A percentile compares a stretch with the other conserved stretches of the same genome.
These are phyloP conservation scores for Illadopsis cleaveri DNA, from an alignment of 2,113 vertebrate genomes.

Conservation along the genomic window DNA sequence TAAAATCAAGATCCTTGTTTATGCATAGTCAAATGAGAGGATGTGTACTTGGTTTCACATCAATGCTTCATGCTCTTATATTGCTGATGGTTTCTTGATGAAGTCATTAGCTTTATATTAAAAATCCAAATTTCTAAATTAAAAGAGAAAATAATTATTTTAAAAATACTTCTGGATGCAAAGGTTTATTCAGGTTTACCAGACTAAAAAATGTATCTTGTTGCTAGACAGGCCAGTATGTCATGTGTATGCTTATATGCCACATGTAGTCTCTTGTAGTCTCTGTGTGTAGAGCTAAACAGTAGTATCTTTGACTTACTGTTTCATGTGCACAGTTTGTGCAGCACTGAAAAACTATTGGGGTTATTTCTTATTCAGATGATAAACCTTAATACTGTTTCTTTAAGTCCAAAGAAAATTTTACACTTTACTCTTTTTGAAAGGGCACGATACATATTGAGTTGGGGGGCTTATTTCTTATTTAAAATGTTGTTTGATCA, in stretches of 20 bases:
- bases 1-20: slow-evolving; percentile 47
- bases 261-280: slow-evolving; percentile 68
- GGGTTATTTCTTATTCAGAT: slow-evolving; percentile 71
- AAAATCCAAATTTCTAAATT: background rate
- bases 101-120: slow-evolving; percentile 3
- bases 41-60: slow-evolving; percentile 37
- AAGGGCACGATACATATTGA: background rate
- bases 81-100: background rate
- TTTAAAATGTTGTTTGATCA: slow-evolving; percentile 67
- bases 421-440: slow-evolving; percentile 63
- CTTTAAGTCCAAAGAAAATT: slow-evolving; percentile 80
- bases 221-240: slow-evolving; percentile 62
- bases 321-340: slow-evolving; percentile 60
- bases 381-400: slow-evolving; percentile 71
- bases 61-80: background rate
- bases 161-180: slow-evolving; percentile 74
- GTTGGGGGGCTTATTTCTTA: slow-evolving; percentile 26
- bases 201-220: slow-evolving; percentile 59
- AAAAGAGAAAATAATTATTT: slow-evolving; percentile 18
- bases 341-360: slow-evolving; percentile 71
- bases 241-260: slow-evolving; percentile 56
- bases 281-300: slow-evolving; percentile 65
- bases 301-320: slow-evolving; percentile 54
- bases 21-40: slow-evolving; percentile 22
- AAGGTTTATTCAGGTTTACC: slow-evolving; percentile 54